A percentile compares a stretch with the other conserved stretches of the same genome.
phyloP scores from a whole-genome alignment of 2,888 invertebrate genomes.

The Dynastes grantii region DNA sequence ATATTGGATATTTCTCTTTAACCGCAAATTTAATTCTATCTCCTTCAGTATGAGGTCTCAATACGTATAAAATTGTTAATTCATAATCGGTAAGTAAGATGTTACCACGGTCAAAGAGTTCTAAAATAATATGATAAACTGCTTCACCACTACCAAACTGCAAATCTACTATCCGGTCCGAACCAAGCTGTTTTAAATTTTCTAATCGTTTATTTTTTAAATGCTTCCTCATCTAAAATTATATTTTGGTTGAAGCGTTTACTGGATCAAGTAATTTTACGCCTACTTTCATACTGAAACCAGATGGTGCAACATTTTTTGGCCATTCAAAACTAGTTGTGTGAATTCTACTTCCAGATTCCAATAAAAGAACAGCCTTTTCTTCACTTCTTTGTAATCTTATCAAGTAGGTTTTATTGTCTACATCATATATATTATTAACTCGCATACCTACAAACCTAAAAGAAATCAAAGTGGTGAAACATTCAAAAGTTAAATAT shows the following conservation, averaged over 20 bases:
- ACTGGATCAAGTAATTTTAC: neutral
- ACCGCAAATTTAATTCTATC: constrained; percentile 94
- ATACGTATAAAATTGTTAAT: constrained; percentile 91
- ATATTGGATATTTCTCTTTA: constrained; percentile 90
- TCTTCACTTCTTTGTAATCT: constrained; percentile 88
- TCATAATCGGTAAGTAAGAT: constrained; percentile 94
- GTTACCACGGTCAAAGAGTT: constrained; percentile 97
- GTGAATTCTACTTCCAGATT: constrained; percentile 96
- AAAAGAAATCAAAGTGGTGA: constrained; percentile 57
- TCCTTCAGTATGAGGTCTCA: constrained; percentile 92
- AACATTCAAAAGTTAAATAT: constrained; percentile 55
- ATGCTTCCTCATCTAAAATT: constrained; percentile 90
- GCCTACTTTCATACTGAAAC: constrained; percentile 96
- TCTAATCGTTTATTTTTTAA: constrained; percentile 96
- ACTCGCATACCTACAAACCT: constrained; percentile 94
- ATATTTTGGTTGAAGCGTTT: neutral
- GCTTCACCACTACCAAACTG: constrained; percentile 96
- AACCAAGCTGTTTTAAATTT: constrained; percentile 87
- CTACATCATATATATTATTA: constrained; percentile 97
- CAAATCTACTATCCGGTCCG: constrained; percentile 94
- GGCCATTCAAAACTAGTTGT: constrained; percentile 98
- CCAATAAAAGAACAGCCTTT: constrained; percentile 90
- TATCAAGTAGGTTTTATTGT: constrained; percentile 96
- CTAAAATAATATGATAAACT: constrained; percentile 95
- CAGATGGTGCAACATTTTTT: constrained; percentile 94